phyloP scores from a whole-genome alignment of 2,888 invertebrate genomes.

The Quadroppia sp. region DNA sequence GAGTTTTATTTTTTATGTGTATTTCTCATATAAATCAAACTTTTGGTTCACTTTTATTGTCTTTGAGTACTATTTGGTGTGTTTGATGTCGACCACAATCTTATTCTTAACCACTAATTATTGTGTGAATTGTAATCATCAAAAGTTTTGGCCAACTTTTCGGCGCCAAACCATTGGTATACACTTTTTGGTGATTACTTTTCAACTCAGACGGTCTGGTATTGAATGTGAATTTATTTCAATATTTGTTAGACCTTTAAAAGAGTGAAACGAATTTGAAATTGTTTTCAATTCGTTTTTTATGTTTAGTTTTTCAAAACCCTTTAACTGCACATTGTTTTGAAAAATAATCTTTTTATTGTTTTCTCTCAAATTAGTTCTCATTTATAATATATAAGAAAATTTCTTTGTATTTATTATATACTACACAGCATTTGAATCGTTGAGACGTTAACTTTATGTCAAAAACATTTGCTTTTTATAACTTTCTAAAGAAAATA shows the following conservation, averaged over 20 bases:
- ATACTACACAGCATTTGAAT: too few species aligned
- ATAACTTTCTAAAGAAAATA: background rate
- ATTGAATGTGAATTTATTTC: background rate
- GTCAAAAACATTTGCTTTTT: background rate
- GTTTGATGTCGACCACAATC: constrained; percentile 7
- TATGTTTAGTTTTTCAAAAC: background rate
- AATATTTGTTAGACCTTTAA: background rate
- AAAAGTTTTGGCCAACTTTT: background rate
- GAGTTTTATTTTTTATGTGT: background rate
- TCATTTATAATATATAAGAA: background rate
- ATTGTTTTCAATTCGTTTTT: background rate
- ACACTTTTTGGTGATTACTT: background rate
- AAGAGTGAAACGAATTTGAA: background rate
- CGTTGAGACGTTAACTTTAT: background rate
- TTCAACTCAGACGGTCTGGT: too few species aligned
- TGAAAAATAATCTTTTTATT: background rate
- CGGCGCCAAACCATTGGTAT: constrained; percentile 18
- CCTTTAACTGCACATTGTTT: constrained; percentile 8
- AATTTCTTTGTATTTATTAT: background rate
- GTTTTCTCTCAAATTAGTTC: background rate
- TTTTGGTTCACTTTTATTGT: background rate
- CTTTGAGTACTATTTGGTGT: background rate
- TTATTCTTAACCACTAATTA: constrained; percentile 18
- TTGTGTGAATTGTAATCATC: constrained; percentile 4
- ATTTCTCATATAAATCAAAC: constrained; percentile 19